These are phyloP conservation scores for Rhea pennata DNA, from an alignment of 2,113 vertebrate genomes.

Conservation along the genomic window DNA sequence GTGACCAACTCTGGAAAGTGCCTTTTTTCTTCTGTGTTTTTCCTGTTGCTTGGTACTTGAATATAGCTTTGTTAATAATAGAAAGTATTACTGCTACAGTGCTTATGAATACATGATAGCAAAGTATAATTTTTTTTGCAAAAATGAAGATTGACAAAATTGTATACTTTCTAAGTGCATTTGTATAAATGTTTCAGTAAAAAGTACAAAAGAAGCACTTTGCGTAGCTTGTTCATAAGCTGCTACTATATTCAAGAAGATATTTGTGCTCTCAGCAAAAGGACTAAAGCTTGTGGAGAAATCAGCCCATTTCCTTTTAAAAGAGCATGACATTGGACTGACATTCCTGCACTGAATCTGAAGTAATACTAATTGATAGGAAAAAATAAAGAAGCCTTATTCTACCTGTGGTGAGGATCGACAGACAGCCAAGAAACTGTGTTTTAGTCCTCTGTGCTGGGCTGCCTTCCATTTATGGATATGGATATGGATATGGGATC, in stretches of 20 bases:
- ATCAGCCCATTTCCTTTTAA: neutral
- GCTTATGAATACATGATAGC: neutral
- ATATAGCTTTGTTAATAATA: constrained; percentile 10
- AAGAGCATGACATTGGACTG: neutral
- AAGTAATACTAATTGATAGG: neutral
- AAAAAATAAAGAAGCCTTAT: neutral
- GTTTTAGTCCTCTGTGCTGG: constrained; percentile 19
- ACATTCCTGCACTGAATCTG: neutral
- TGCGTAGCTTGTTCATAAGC: constrained; percentile 9
- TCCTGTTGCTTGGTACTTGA: neutral
- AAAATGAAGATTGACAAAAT: neutral
- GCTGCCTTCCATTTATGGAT: constrained; percentile 43
- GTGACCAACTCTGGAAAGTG: neutral
- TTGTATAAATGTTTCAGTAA: neutral
- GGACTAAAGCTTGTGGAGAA: neutral
- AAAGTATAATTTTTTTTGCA: neutral
- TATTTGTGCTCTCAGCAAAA: neutral
- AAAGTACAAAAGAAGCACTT: constrained; percentile 1
- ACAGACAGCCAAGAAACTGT: neutral
- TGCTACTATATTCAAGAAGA: constrained; percentile 3
- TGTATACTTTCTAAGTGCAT: neutral
- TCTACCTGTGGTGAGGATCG: neutral
- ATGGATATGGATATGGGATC: constrained; percentile 30
- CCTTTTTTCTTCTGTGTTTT: neutral
- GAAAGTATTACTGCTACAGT: neutral